Base-by-base conservation (phyloP, 2,113 vertebrate species). In the Actenoides lindsayi region DNA sequence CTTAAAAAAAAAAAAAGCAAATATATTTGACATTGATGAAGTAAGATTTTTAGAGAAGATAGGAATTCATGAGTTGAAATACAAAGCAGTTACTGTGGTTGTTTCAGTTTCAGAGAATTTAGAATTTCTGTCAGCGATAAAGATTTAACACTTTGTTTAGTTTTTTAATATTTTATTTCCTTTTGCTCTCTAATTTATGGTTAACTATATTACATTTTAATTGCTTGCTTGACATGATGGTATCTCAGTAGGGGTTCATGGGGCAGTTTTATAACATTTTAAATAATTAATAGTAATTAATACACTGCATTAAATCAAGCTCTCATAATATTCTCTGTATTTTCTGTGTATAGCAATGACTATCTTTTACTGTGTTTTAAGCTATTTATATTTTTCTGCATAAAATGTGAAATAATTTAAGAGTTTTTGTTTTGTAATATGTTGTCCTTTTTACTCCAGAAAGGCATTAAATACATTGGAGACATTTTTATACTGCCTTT, bases 221-320 rank as follows among this genome's bases (percentile, higher is more conserved):
- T 87, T 94, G 85, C 64, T 87, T 92, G 25, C 46, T 89, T 94
- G 86, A 74, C 57, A 73, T 59, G 88, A 42, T 5, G 4, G 69
- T 57, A 84, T 83, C 69, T 75, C 90, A 87, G 53, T 63, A 64
- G 57, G 59, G 37, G 24, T 25, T 90, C 11, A 3, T 89, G 46
- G 53, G 44, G 15, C 48, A 90, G 65, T 84, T 95, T 90, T 87
- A 82, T 46, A 90, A 79, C 28, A 76, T 73, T 92, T 93, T 92
- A 87, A 97, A 97, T 96, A 95, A 96, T 96, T 96, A 92, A 97
- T 89, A 62, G 60, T 94, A 93, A 95, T 96, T 96, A 95, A 97
- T 92, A 94, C 73, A 70, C 41, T 70, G 51, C 65, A 84, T 89
- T 96, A 90, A 94, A 92, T 95, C 80, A 92, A 87, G 62, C 7